phyloP scores from a whole-genome alignment of 1,140 invertebrate genomes.

The Drosophila ficusphila region DNA sequence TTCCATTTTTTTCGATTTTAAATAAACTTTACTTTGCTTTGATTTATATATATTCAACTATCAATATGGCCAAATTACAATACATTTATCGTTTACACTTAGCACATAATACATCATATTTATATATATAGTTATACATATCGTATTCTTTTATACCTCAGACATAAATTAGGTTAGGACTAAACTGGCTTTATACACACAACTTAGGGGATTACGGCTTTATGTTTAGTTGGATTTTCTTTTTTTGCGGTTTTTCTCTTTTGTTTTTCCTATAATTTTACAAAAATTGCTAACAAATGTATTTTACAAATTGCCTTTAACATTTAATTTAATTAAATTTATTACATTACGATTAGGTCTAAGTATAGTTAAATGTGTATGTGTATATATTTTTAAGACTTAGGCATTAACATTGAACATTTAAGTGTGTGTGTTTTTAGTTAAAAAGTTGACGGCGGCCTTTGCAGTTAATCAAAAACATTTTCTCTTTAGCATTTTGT shows the following conservation, averaged over 20 bases:
- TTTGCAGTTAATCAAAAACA: conserved; percentile 26
- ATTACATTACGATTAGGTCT: conserved; percentile 43
- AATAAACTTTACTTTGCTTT: conserved; percentile 67
- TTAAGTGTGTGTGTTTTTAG: conserved; percentile 38
- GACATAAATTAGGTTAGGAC: conserved; percentile 75
- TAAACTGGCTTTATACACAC: conserved; percentile 70
- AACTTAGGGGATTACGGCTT: conserved; percentile 60
- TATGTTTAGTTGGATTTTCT: conserved; percentile 24
- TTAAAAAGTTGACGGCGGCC: conserved; percentile 59
- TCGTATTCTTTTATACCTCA: conserved; percentile 58
- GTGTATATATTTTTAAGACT: conserved; percentile 64
- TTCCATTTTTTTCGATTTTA: conserved; percentile 51
- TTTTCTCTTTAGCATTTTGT: conserved; percentile 24
- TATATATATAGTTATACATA: conserved; percentile 44
- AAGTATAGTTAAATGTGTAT: conserved; percentile 23
- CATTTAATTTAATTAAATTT: conserved; percentile 75
- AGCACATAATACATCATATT: conserved; percentile 61
- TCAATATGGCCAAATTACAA: conserved; percentile 84
- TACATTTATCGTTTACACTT: conserved; percentile 79
- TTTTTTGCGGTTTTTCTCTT: conserved; percentile 13
- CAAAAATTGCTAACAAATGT: conserved; percentile 64
- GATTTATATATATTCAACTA: conserved; percentile 81
- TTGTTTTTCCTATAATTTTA: conserved; percentile 50
- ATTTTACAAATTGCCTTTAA: conserved; percentile 80
- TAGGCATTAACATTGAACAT: conserved; percentile 76